Evolutionary conservation across 2,888 invertebrate species (phyloP), one percentile per base, ranked within the genome.

Genomic region (Gnatocerus cornutus): DNA sequence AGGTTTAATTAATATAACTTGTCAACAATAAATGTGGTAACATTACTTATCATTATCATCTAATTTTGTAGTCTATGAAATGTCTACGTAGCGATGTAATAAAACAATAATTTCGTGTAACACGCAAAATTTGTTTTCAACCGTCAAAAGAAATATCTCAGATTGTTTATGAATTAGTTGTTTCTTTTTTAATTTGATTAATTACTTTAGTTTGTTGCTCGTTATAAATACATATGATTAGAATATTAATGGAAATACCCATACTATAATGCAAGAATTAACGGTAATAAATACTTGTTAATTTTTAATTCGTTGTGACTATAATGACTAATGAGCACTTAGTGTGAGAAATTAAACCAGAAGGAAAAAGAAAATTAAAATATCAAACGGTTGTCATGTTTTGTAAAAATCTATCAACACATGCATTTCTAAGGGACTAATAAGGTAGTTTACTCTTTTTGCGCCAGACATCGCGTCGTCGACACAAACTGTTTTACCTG

Each of bases 261-360:
- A 7, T n/a, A 33, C n/a, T 33, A 33, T 33, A 7, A 33, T 33
- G n/a, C n/a, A n/a, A 9, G 33, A 21, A 21, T 21, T 33, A 33
- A 33, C 33, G 33, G 33, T 33, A 33, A 33, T 33, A 33, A 33
- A 33, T 33, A 33, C 33, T 33, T 33, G n/a, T n/a, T 7, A n/a
- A 7, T 33, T 33, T 33, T 33, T 33, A 33, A 9, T 33, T 33
- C 7, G 2, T 4, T 33, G 33, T 7, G 33, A 33, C 21, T 3
- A 21, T 21, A 21, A 21, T 21, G 21, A 21, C 1, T 21, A 21
- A 21, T 21, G 21, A 21, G 21, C 21, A 21, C 4, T 21, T 21
- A 21, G 2, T 21, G 21, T 21, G 21, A 21, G 21, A 21, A 21
- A 21, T 21, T 21, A 21, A 21, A 21, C n/a, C 21, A 21, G 21